phyloP scores from a whole-genome alignment of 2,888 invertebrate species.

The Timandra comae region DNA sequence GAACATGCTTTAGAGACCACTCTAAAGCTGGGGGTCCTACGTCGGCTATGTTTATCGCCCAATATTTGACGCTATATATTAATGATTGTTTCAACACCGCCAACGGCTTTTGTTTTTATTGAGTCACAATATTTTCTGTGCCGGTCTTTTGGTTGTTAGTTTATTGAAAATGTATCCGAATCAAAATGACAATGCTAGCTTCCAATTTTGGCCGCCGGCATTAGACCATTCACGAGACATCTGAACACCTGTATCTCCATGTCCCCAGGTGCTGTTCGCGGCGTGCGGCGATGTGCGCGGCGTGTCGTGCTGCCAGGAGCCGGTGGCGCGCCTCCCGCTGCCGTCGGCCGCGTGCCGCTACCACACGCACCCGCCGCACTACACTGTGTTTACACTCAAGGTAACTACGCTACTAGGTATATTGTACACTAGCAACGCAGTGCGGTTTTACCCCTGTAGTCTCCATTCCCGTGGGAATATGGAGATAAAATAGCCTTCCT shows the following conservation, averaged over 20 bases:
- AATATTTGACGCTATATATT: too few relatives aligned
- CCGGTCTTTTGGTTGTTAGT: too few relatives aligned
- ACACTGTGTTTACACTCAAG: slow-evolving; percentile 81
- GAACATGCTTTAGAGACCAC: too few relatives aligned
- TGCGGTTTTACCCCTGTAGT: neutral
- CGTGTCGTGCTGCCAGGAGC: slow-evolving; percentile 83
- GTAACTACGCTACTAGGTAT: slow-evolving; percentile 44
- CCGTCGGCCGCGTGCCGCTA: slow-evolving; percentile 82
- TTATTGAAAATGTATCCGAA: too few relatives aligned
- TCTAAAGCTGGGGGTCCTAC: too few relatives aligned
- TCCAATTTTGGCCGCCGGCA: too few relatives aligned
- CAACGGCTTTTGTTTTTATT: too few relatives aligned
- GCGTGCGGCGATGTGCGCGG: slow-evolving; percentile 85
- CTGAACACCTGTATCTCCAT: neutral
- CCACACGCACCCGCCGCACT: slow-evolving; percentile 81
- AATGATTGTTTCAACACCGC: too few relatives aligned
- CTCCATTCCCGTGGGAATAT: neutral
- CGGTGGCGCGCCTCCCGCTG: slow-evolving; percentile 79
- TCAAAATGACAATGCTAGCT: too few relatives aligned
- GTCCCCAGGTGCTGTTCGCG: slow-evolving; percentile 81
- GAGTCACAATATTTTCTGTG: too few relatives aligned
- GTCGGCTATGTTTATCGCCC: too few relatives aligned
- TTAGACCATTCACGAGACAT: too few relatives aligned
- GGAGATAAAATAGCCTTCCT: neutral
- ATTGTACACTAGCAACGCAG: neutral